Percentiles rank a stretch among this genome's conserved stretches.
Evolutionary conservation across 1,140 invertebrate genomes (phyloP).

Genomic region (Bombus polaris): DNA sequence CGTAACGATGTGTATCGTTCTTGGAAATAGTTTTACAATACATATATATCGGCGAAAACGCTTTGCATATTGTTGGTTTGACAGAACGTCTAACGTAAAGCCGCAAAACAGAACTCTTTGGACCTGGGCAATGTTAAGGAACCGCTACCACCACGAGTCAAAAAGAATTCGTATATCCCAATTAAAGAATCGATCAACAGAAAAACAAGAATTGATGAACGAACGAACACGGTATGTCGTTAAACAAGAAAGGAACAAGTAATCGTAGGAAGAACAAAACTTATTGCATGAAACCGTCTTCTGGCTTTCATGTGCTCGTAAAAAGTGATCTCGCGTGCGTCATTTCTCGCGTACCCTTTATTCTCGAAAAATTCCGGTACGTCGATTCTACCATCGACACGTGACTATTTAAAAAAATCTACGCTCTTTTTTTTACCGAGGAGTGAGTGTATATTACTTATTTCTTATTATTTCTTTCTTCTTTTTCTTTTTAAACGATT

Average conservation of each 20-base stretch:
- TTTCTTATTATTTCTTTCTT: constrained; percentile 9
- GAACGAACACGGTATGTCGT: neutral
- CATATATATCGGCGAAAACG: constrained; percentile 46
- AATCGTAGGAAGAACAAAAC: constrained; percentile 19
- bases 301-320: neutral
- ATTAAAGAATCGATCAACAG: constrained; percentile 14
- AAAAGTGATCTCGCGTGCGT: constrained; percentile 2
- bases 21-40: constrained; percentile 56
- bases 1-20: constrained; percentile 50
- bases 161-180: constrained; percentile 17
- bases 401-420: constrained; percentile 50
- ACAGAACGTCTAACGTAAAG: constrained; percentile 40
- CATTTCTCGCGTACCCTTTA: neutral
- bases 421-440: constrained; percentile 1
- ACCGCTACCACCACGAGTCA: constrained; percentile 39
- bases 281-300: neutral
- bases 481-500: constrained; percentile 1
- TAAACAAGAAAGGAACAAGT: constrained; percentile 6
- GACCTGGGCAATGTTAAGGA: constrained; percentile 43
- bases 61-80: constrained; percentile 21
- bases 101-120: constrained; percentile 50
- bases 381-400: neutral
- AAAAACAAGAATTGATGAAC: constrained; percentile 15
- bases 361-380: neutral
- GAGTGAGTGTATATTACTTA: neutral